Base-by-base conservation (phyloP, 2,113 vertebrate genomes). In the Crocuta crocuta region DNA sequence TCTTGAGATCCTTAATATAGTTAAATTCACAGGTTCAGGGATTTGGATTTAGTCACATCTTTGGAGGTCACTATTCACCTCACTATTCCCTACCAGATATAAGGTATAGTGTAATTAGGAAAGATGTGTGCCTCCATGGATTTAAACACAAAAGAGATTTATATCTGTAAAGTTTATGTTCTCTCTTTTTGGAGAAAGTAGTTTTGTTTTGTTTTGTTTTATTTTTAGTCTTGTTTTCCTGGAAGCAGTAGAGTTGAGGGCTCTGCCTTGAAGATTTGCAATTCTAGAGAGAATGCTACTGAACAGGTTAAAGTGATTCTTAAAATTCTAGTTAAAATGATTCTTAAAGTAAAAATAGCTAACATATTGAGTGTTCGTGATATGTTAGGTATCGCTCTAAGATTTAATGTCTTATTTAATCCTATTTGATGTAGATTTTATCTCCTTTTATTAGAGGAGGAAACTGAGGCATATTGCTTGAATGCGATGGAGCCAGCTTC, bases 141-240 rank as follows among this genome's bases (percentile, higher is more conserved):
- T n/a, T 90, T 74, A 86, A 80, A 39, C 21, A 94, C 74, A 85
- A 74, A 76, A 55, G 50, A 23, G 31, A 24, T 74, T 19, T 23
- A 8, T 24, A 16, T 89, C 68, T 68, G 10, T 83, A 48, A 89
- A 82, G 35, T 91, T 7, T 48, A 33, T 53, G 19, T 50, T 86
- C 33, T 92, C 45, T 91, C 61, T 87, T 65, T 86, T 45, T 63
- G 87, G 26, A 89, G 55, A 92, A 70, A 94, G 19, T 79, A 53
- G 81, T 74, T 74, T 45, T 45, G 28, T 92, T 39, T 39, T 39
- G 39, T 39, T 85, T 85, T 61, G n/a, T 73, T 39, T 88, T 87
- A 7, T 45, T 65, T 93, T 78, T 19, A n/a, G 6, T 35, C 63
- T 80, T 24, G 24, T 84, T 94, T 73, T 78, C n/a, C 33, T 50